Percentiles rank a stretch among this genome's conserved stretches.
These are phyloP conservation scores for Clarias platycephalus DNA, from an alignment of 2,797 vertebrate genomes.

Conservation along the genomic window DNA sequence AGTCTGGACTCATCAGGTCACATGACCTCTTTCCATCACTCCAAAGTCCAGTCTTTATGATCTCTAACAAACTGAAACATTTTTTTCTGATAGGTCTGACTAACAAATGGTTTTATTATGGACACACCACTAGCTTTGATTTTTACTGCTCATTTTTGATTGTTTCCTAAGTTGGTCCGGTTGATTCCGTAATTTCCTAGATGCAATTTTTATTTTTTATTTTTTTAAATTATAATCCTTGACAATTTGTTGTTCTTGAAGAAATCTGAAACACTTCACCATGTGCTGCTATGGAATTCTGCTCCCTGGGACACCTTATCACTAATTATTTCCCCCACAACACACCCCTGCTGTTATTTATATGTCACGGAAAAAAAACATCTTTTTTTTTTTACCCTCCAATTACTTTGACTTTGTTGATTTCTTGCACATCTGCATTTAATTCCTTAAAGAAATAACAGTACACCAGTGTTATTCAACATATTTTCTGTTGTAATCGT, in stretches of 20 bases:
- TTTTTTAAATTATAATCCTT: not conserved
- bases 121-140: too few species aligned
- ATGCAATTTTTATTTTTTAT: not conserved
- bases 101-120: too few species aligned
- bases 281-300: not conserved
- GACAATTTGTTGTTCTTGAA: not conserved
- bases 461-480: not conserved
- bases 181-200: too few species aligned
- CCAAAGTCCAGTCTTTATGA: too few species aligned
- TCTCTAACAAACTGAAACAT: too few species aligned
- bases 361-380: too few species aligned
- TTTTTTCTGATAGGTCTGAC: too few species aligned
- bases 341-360: not conserved
- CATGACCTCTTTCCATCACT: too few species aligned
- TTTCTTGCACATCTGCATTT: not conserved
- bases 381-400: not conserved
- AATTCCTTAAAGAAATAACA: not conserved
- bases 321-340: not conserved
- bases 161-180: too few species aligned
- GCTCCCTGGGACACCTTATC: not conserved
- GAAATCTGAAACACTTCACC: not conserved
- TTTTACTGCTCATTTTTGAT: too few species aligned
- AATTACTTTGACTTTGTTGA: not conserved
- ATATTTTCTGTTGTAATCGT: not conserved
- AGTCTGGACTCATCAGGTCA: too few species aligned